Conservation (phyloP, 2,797 vertebrate species). For the Chelmon rostratus region DNA sequence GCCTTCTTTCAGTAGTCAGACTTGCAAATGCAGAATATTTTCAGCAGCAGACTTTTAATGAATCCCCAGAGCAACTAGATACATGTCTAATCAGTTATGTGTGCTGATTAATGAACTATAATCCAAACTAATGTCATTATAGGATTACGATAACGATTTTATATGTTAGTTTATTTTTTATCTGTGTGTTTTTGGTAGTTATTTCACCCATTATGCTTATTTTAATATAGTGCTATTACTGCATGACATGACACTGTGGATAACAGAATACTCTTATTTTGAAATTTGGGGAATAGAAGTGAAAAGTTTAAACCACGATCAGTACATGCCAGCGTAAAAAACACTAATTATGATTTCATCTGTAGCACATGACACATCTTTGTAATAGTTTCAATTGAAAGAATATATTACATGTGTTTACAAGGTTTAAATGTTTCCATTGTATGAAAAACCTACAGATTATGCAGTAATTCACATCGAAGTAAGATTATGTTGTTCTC, state of each 20-base stretch:
- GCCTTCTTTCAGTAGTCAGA: not conserved
- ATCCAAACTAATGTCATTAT: not conserved
- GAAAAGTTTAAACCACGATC: not conserved
- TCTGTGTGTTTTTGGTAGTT: no score
- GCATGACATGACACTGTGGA: not conserved
- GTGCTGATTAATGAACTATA: not conserved
- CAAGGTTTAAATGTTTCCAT: not conserved
- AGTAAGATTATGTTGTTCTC: not conserved
- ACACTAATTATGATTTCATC: no score
- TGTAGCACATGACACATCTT: not conserved
- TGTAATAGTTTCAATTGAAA: not conserved
- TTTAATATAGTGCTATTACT: slow-evolving; percentile 7
- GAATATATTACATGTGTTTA: not conserved
- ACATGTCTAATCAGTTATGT: slow-evolving; percentile 5
- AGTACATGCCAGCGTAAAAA: no score
- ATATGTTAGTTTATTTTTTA: no score
- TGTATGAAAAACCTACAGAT: not conserved
- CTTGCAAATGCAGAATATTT: not conserved
- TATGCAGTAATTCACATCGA: not conserved
- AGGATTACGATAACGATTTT: no score
- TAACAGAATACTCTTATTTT: not conserved
- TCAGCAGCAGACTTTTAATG: slow-evolving; percentile 8
- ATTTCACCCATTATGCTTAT: not conserved
- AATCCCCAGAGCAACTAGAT: slow-evolving; percentile 17
- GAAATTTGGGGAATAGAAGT: not conserved